phyloP scores from a whole-genome alignment of 2,797 vertebrate genomes.

The Cetoscarus ocellatus region DNA sequence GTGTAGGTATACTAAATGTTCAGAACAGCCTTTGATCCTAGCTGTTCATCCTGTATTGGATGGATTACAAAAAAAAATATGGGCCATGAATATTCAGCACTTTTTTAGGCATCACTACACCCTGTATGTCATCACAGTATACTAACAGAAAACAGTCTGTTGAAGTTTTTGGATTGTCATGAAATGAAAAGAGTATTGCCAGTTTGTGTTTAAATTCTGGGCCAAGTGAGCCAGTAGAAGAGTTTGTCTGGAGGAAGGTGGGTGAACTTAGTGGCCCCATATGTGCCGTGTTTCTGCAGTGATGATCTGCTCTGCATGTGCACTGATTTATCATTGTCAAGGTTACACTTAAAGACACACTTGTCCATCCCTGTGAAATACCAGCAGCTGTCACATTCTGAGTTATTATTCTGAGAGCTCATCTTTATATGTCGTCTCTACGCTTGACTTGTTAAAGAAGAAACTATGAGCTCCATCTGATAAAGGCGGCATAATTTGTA shows the following conservation, averaged over 20 bases:
- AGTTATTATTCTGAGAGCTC: constrained; percentile 31
- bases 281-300: background rate
- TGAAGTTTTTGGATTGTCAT: background rate
- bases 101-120: no score
- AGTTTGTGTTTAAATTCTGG: background rate
- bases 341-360: constrained; percentile 6
- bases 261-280: background rate
- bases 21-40: no score
- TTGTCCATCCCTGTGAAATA: background rate
- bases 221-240: background rate
- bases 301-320: background rate
- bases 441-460: constrained; percentile 24
- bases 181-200: background rate
- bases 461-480: constrained; percentile 38
- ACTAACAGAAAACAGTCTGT: no score
- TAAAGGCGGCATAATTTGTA: constrained; percentile 42
- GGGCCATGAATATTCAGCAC: no score
- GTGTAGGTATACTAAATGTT: no score
- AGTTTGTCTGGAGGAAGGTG: background rate
- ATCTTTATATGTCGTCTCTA: constrained; percentile 42
- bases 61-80: no score
- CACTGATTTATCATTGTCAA: constrained; percentile 7
- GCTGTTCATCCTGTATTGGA: no score
- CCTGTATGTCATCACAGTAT: no score
- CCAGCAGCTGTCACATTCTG: constrained; percentile 8